These are phyloP conservation scores for Carabus problematicus DNA, from an alignment of 2,888 invertebrate species.

Conservation along the genomic window DNA sequence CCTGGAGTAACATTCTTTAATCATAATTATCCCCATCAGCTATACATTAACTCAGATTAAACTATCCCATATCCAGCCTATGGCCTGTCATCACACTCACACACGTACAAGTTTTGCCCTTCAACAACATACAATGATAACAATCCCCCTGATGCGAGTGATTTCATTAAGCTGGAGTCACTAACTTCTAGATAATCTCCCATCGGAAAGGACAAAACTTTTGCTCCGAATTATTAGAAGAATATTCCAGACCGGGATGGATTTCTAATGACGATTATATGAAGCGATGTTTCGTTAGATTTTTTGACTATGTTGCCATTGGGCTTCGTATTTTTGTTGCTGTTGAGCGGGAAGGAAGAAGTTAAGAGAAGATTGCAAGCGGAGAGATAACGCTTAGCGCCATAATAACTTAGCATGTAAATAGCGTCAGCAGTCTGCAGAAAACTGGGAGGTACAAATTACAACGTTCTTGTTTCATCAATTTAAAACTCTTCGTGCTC, in stretches of 20 bases:
- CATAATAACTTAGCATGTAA: constrained; percentile 51
- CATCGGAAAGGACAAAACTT: background rate
- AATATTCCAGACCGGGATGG: too few species aligned
- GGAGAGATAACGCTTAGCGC: constrained; percentile 48
- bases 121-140: background rate
- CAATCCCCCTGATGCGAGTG: background rate
- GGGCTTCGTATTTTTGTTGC: too few species aligned
- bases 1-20: constrained; percentile 36
- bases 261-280: too few species aligned
- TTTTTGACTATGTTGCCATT: too few species aligned
- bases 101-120: background rate
- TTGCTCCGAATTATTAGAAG: background rate
- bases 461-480: constrained; percentile 49
- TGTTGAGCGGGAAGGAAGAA: background rate
- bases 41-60: constrained; percentile 35
- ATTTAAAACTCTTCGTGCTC: constrained; percentile 47
- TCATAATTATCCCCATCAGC: constrained; percentile 34
- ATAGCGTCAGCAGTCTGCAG: constrained; percentile 47
- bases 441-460: constrained; percentile 49
- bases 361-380: constrained; percentile 14
- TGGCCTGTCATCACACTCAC: too few species aligned
- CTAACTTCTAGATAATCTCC: background rate
- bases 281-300: too few species aligned
- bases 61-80: background rate
- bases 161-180: background rate